Conservation (phyloP, 1,140 invertebrate species). For the Drosophila baimaii region DNA sequence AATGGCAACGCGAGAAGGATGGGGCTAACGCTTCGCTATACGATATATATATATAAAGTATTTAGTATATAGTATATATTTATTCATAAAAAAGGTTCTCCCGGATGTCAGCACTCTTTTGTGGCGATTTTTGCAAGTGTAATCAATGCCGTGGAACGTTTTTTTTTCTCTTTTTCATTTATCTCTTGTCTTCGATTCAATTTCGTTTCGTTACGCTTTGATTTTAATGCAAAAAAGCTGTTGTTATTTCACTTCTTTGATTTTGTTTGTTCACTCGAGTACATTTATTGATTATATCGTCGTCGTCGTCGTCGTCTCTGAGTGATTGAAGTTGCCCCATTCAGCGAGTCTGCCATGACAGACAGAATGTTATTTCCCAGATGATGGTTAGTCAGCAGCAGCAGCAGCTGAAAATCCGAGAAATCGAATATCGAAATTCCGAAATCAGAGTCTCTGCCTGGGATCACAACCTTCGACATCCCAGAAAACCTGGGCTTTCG, state of each 20-base stretch:
- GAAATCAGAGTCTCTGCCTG: slow-evolving; percentile 6
- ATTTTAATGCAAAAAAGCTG: slow-evolving; percentile 57
- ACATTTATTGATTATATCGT: slow-evolving; percentile 74
- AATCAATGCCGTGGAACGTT: slow-evolving; percentile 57
- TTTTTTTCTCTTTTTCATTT: slow-evolving; percentile 40
- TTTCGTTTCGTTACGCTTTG: slow-evolving; percentile 61
- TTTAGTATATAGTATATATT: slow-evolving; percentile 32
- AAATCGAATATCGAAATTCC: slow-evolving; percentile 10
- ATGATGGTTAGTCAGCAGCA: slow-evolving; percentile 13
- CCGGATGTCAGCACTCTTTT: slow-evolving; percentile 59
- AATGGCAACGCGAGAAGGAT: slow-evolving; percentile 36
- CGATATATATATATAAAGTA: slow-evolving; percentile 8
- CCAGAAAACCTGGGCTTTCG: slow-evolving; percentile 7
- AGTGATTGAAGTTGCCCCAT: slow-evolving; percentile 65
- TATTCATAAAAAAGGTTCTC: slow-evolving; percentile 59
- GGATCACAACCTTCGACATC: slow-evolving; percentile 42
- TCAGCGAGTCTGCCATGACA: slow-evolving; percentile 59
- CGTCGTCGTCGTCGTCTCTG: slow-evolving; percentile 26
- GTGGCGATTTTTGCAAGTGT: slow-evolving; percentile 69
- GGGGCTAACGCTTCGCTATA: neutral
- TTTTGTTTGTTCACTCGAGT: slow-evolving; percentile 33
- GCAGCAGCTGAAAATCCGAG: slow-evolving; percentile 9
- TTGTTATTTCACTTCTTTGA: slow-evolving; percentile 42
- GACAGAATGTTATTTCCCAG: slow-evolving; percentile 61
- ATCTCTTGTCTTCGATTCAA: slow-evolving; percentile 54